These are phyloP conservation scores for Synanceia verrucosa DNA, from an alignment of 2,797 vertebrate genomes.

Conservation along the genomic window DNA sequence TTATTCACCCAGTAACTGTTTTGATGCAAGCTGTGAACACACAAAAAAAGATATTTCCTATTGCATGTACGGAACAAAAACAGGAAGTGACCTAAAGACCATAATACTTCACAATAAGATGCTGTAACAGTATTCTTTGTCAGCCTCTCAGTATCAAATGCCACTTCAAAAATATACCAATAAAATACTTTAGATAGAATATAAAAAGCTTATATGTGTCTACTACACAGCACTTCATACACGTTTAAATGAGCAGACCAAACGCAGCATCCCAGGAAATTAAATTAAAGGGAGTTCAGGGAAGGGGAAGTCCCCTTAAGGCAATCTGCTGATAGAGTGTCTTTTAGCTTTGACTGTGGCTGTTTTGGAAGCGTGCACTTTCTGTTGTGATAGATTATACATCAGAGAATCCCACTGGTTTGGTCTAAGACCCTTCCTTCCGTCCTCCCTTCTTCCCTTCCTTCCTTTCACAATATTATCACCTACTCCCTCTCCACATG, in stretches of 20 bases:
- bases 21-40: conserved; percentile 9
- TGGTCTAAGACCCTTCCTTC: not conserved
- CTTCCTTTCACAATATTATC: not conserved
- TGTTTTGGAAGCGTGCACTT: not conserved
- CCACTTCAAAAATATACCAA: conserved; percentile 66
- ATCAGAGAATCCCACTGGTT: conserved; percentile 9
- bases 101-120: conserved; percentile 19
- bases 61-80: conserved; percentile 1
- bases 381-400: not conserved
- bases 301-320: not conserved
- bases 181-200: conserved; percentile 5
- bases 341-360: not conserved
- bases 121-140: conserved; percentile 11
- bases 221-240: not conserved
- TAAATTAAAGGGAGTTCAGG: not conserved
- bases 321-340: not conserved
- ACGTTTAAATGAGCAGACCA: not conserved
- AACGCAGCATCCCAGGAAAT: not conserved
- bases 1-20: conserved; percentile 19
- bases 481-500: not conserved
- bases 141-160: conserved; percentile 68
- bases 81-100: conserved; percentile 4
- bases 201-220: not conserved
- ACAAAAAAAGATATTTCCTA: not conserved
- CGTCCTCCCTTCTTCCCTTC: not conserved